phyloP scores from a whole-genome alignment of 2,113 vertebrate species.

The Chloroceryle aenea region DNA sequence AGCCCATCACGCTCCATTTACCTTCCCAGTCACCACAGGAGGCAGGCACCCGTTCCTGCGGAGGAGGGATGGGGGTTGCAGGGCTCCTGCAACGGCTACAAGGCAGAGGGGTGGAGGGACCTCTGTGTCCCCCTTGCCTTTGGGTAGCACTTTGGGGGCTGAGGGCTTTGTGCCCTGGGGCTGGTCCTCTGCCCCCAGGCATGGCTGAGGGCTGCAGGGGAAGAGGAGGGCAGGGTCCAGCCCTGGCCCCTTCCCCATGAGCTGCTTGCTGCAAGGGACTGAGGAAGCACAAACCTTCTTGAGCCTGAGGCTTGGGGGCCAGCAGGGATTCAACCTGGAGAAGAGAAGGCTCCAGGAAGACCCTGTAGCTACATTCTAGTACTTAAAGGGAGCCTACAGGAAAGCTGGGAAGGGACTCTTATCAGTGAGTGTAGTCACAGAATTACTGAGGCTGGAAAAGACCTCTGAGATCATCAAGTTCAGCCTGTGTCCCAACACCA shows the following conservation, averaged over 20 bases:
- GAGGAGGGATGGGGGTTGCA: background rate
- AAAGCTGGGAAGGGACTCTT: background rate
- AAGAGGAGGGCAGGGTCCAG: background rate
- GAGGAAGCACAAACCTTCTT: background rate
- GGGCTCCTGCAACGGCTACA: background rate
- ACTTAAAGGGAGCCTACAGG: background rate
- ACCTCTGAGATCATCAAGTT: too few relatives aligned
- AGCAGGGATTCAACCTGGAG: background rate
- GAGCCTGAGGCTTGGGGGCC: background rate
- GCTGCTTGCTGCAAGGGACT: background rate
- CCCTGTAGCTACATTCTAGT: background rate
- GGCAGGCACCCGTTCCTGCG: background rate
- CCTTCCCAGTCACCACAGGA: background rate
- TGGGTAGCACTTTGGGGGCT: background rate
- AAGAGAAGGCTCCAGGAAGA: background rate
- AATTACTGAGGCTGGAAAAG: too few relatives aligned
- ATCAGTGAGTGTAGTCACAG: background rate
- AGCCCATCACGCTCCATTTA: background rate
- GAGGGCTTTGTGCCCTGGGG: background rate
- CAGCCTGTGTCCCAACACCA: too few relatives aligned
- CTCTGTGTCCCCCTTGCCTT: background rate
- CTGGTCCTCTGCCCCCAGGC: background rate
- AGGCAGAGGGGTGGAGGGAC: fast-evolving
- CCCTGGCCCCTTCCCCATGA: fast-evolving
- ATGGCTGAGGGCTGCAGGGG: background rate